Percentiles rank a stretch among this genome's conserved stretches.
These are phyloP conservation scores for Phoxinus dragarum DNA, from an alignment of 2,797 vertebrate species.

Conservation along the genomic window DNA sequence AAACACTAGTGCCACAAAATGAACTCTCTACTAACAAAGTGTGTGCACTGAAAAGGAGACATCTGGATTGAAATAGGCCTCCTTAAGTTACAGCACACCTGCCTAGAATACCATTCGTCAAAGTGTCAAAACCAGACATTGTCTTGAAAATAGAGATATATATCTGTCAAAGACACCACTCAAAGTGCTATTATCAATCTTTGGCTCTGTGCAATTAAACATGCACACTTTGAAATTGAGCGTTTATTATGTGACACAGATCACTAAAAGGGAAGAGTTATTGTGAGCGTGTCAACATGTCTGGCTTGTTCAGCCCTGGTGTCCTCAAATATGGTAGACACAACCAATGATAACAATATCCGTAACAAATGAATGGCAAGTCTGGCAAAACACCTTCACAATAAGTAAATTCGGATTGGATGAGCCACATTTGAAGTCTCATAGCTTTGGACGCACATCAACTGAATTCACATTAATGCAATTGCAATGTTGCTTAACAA, in stretches of 20 bases:
- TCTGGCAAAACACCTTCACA: neutral
- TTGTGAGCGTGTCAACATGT: conserved; percentile 20
- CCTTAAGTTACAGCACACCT: conserved; percentile 43
- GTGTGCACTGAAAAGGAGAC: conserved; percentile 22
- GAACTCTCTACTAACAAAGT: neutral
- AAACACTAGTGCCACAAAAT: neutral
- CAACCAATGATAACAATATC: conserved; percentile 20
- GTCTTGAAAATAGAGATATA: conserved; percentile 42
- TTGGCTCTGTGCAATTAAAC: conserved; percentile 32
- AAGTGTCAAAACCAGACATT: conserved; percentile 49
- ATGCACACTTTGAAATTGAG: conserved; percentile 17
- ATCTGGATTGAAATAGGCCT: conserved; percentile 39
- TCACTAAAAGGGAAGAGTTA: conserved; percentile 25
- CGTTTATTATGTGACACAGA: conserved; percentile 37
- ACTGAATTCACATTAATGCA: neutral
- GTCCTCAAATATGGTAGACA: conserved; percentile 12
- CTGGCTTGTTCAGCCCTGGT: neutral
- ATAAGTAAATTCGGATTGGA: neutral
- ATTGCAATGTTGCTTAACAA: neutral
- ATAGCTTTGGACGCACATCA: neutral
- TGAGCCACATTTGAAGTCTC: neutral
- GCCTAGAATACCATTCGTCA: conserved; percentile 42
- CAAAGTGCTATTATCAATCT: conserved; percentile 37
- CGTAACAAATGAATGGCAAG: neutral
- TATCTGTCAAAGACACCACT: conserved; percentile 39